Conservation (phyloP, 2,888 invertebrate genomes). For the Coleophora deauratella region DNA sequence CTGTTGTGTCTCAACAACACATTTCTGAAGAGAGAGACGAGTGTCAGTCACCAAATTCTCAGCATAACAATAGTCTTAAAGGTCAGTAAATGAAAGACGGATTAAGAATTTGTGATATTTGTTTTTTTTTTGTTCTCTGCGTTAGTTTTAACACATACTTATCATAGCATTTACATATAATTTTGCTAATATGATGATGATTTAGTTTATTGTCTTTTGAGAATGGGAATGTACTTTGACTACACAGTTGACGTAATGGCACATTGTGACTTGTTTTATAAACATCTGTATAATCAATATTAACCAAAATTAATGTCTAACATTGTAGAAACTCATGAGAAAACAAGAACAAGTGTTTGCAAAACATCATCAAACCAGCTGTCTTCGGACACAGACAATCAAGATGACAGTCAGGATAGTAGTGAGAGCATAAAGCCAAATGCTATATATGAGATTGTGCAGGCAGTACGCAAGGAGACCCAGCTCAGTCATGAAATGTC, state of each 20-base stretch:
- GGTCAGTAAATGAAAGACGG: too few species aligned
- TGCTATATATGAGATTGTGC: conserved; percentile 83
- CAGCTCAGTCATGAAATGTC: conserved; percentile 91
- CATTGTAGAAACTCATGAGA: conserved; percentile 35
- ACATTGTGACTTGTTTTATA: too few species aligned
- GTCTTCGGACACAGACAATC: conserved; percentile 63
- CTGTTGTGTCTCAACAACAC: conserved; percentile 63
- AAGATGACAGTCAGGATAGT: conserved; percentile 66
- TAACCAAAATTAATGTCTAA: background rate
- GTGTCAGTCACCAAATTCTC: conserved; percentile 35
- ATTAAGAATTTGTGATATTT: too few species aligned
- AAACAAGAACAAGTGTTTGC: conserved; percentile 23
- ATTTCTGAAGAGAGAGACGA: conserved; percentile 50
- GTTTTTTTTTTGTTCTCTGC: too few species aligned
- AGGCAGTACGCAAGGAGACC: conserved; percentile 86
- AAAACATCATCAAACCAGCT: conserved; percentile 48
- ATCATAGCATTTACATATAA: too few species aligned
- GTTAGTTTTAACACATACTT: too few species aligned
- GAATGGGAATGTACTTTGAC: too few species aligned
- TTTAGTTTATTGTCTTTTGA: too few species aligned
- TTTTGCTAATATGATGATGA: too few species aligned
- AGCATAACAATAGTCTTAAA: conserved; percentile 30
- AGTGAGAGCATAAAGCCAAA: conserved; percentile 67
- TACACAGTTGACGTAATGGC: too few species aligned
- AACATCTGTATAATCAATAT: too few species aligned